Evolutionary conservation across 2,113 vertebrate genomes (phyloP), one percentile per base, ranked within the genome.

Genomic region (Percina caprodes): DNA sequence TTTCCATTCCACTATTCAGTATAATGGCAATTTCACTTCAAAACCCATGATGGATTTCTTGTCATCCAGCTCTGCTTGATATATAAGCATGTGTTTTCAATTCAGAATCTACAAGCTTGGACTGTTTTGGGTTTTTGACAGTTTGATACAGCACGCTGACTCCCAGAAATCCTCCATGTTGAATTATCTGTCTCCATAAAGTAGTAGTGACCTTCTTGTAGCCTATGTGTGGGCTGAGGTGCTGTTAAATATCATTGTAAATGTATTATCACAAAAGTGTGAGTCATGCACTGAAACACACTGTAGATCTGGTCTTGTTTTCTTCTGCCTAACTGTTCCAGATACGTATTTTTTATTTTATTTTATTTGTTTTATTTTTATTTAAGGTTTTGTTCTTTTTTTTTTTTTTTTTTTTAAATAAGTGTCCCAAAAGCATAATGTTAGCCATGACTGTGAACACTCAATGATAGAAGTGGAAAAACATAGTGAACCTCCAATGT

Each of bases 51-150:
- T 60, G 56, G 79, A 86, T 72, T 61, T 21, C 16, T 48, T 12
- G 48, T 79, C 69, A 39, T 70, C 54, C 77, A 79, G 71, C 63
- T 56, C 56, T 26, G 33, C 23, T 59, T 81, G 74, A 86, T 77
- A 59, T 62, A 77, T 48, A 58, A 81, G 26, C 77, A 84, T 48
- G 49, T 90, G 88, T 85, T 91, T 86, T 71, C 33, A 59, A 54
- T 78, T 68, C 39, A 54, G n/a, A 35, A 46, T 68, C 60, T 77
- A 54, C 5, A 14, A 60, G 68, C 60, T 82, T 75, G 23, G 48
- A 26, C 24, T 46, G 21, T 15, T 45, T 63, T 0, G 14, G 11
- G 4, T 18, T 52, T 84, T 69, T 83, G 21, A 71, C 63, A 69
- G 30, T 49, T 69, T 69, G 79, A 79, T 72, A 33, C 12, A 82